A percentile compares a stretch with the other conserved stretches of the same genome.
Evolutionary conservation across 2,888 invertebrate genomes (phyloP).

Genomic region (Meiosimyza decipiens): DNA sequence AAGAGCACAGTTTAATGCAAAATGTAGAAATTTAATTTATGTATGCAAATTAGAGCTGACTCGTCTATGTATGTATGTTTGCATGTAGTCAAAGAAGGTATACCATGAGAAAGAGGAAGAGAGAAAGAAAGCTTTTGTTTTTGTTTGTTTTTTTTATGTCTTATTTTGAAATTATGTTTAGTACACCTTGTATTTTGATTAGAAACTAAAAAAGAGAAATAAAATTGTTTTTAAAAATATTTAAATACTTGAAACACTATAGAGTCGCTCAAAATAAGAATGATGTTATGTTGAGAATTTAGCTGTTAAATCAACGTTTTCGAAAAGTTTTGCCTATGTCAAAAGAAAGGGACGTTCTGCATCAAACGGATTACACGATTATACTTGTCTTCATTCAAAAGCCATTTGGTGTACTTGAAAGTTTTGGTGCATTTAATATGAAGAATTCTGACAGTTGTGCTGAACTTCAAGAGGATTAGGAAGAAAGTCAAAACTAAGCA

Average conservation of each 20-base stretch:
- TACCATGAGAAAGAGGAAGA: background rate
- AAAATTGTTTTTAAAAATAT: slow-evolving; percentile 26
- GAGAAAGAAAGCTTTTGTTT: slow-evolving; percentile 3
- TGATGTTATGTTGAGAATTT: too few species aligned
- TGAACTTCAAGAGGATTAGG: too few species aligned
- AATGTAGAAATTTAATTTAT: slow-evolving; percentile 33
- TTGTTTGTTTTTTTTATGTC: slow-evolving; percentile 10
- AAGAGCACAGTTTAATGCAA: slow-evolving; percentile 37
- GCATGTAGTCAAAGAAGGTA: background rate
- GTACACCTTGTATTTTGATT: slow-evolving; percentile 38
- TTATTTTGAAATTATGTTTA: slow-evolving; percentile 27
- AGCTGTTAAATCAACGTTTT: too few species aligned
- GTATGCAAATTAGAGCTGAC: slow-evolving; percentile 21
- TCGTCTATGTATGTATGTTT: background rate
- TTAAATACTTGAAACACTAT: background rate
- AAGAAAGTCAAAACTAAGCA: too few species aligned
- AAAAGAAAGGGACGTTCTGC: too few species aligned
- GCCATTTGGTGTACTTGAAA: too few species aligned
- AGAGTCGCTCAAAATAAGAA: too few species aligned
- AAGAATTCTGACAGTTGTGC: too few species aligned
- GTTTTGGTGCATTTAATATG: too few species aligned
- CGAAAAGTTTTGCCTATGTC: too few species aligned
- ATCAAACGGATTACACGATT: too few species aligned
- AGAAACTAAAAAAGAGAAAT: slow-evolving; percentile 30
- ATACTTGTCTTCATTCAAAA: too few species aligned